Base-by-base conservation (phyloP, 35 echinoderm and acorn worm genomes). In the Lytechinus pictus region DNA sequence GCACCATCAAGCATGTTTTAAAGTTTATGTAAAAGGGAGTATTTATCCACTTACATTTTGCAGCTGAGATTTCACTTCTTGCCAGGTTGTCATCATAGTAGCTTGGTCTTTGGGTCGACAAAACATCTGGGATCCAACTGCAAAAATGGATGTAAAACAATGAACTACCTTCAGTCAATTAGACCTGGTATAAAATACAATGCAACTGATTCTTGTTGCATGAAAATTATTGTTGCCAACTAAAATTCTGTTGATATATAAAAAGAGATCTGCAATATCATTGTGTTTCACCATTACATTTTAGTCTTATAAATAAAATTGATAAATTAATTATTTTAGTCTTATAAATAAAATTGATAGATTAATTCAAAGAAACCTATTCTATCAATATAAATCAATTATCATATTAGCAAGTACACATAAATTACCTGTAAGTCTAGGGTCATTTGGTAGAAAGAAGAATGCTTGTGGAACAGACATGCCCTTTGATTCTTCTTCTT, bases 371-470 rank as follows among this genome's bases (percentile, higher is more conserved):
- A 24, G 16, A 19, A 44, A 44, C 33, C 6, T 24, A 79, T 79
- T 79, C 21, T 19, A 0, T 24, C 0, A 24, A 79, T n/a, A 24
- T 8, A 79, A 4, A 4, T 4, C 66, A 79, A 24, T 79, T 79
- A 6, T 7, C 4, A 79, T 79, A 3, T 8, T 79, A 79, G 24
- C 11, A 71, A n/a, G n/a, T 60, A 79, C 21, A 6, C 16, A 79
- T 4, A 12, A 90, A 90, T 95, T 94, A 98, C 97, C 96, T 95
- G 94, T 95, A 33, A 97, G 86, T 86, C 97, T 94, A 27, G 88
- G 27, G n/a, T 98, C 97, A 86, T 98, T 58, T 57, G 13, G 28
- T 27, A 89, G 94, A 96, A 98, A 98, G 96, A 98, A 98, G 87
- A 98, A 98, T 1, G 51, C 93, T 24, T 94, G 79, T 10, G 79